Base-by-base conservation (phyloP, 23 tunicate genomes). In the Phallusia fumigata region DNA sequence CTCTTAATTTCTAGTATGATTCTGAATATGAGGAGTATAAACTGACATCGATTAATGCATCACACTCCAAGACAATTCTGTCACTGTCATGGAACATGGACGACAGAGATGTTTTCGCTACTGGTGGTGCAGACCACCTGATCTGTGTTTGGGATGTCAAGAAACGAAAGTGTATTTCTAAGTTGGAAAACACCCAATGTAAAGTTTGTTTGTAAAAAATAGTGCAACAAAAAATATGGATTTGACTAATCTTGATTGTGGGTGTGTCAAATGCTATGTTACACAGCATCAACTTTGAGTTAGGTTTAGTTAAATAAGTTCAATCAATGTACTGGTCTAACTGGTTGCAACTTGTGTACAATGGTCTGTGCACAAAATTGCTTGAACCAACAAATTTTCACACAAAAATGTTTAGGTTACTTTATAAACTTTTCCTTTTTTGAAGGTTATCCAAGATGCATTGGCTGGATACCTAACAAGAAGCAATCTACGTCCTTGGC, bases 31-130 rank as follows among this genome's bases (percentile, higher is more conserved):
- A 83, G 19, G 94, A 86, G 64, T 94, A 89, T 79, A 85, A 86
- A 49, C 79, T 94, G 49, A 78, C 90, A 11, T 89, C 98, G 13
- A 94, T 94, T 74, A 94, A 87, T 75, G 90, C 98, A 45, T 51
- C 85, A 32, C 98, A 94, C 72, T 79, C 80, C 35, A 94, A 94
- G 79, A 89, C 98, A 26, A 89, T 94, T 26, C 73, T 84, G 16
- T 84, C 86, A 28, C 77, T 94, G 36, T 82, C 88, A 19, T 94
- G 98, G 98, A 89, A 83, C 64, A 74, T 32, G 75, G 64, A 32
- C 11, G 34, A 79, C 21, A 30, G 83, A 3, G 76, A 79, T 13
- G 30, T 86, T 0, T 86, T 87, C 58, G 98, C 90, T 15, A 89
- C 94, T 31, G 86, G 81, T 19, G 93, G 88, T 73, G 79, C 86